Base-by-base conservation (phyloP, 1,140 invertebrate genomes). In the Tetramorium parvispinum region DNA sequence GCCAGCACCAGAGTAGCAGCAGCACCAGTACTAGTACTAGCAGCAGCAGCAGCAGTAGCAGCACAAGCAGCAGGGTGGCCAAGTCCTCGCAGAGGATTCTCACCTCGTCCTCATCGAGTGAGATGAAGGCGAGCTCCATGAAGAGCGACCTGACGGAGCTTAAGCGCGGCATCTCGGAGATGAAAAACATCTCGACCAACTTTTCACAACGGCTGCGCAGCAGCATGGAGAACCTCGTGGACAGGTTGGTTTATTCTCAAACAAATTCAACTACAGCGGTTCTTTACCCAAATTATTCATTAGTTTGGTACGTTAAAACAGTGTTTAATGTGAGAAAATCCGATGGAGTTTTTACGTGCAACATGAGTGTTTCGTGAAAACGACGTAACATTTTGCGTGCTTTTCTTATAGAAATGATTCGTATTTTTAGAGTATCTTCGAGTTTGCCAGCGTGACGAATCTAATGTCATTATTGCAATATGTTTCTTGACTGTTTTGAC, bases 91-190 rank as follows among this genome's bases (percentile, higher is more conserved):
- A 92, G 92, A 95, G 93, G 94, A 95, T 95, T 71, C 91, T 94
- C 79, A 95, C 93, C 61, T 95, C 93, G 66, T 93, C 94, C 71
- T 94, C 94, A 4, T 94, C 93, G 70, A 94, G 93, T 92, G 95
- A 95, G 91, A 95, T 95, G 93, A 95, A 95, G 90, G 93, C 95
- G 18, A 95, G 94, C 88, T 95, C 94, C n/a, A 93, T 96, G 89
- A 96, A 96, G 90, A 95, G 94, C 82, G 96, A 96, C 88, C 92
- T 96, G 3, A 96, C 95, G 55, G 96, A 96, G 89, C 92, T 96
- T 21, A 95, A 96, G 77, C 95, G 95, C 18, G 95, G 95, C 73
- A 96, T 96, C 89, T 95, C 96, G 0, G 96, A 96, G 91, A 96
- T 96, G 96, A 96, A 96, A 92, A 96, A 95, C 73, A 94, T 96